These are phyloP conservation scores for Epizoanthus illoricatus DNA, from an alignment of 92 coral and sea anemone species.

Conservation along the genomic window DNA sequence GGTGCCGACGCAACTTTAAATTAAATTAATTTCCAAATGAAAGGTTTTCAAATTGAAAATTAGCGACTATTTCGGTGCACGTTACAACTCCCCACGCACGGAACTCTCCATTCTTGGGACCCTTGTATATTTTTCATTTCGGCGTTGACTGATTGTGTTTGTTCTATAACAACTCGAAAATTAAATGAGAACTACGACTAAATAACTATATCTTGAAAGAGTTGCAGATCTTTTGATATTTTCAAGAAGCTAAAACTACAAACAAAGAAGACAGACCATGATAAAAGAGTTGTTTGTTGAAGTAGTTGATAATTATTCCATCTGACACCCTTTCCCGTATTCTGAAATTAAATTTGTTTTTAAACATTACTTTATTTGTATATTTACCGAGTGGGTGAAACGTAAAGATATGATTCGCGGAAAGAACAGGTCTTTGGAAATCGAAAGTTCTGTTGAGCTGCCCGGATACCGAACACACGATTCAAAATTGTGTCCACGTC, in stretches of 20 bases:
- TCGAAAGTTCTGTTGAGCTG: background rate
- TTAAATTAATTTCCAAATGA: too few relatives aligned
- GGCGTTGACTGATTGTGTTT: too few relatives aligned
- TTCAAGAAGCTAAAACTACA: background rate
- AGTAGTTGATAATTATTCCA: background rate
- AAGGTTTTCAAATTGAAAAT: too few relatives aligned
- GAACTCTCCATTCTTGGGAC: too few relatives aligned
- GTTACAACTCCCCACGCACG: too few relatives aligned
- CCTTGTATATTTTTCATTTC: too few relatives aligned
- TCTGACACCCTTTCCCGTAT: slow-evolving; percentile 14
- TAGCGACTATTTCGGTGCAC: too few relatives aligned
- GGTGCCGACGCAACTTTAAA: too few relatives aligned
- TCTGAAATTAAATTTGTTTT: background rate
- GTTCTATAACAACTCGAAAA: too few relatives aligned
- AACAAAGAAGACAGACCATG: background rate
- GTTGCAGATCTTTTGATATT: too few relatives aligned
- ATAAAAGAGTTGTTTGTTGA: background rate
- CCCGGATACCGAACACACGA: background rate
- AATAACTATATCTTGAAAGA: too few relatives aligned
- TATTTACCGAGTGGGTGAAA: background rate
- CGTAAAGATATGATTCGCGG: slow-evolving; percentile 5
- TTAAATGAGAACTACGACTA: too few relatives aligned
- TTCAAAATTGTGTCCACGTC: background rate
- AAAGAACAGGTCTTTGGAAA: background rate
- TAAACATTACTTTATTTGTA: background rate